Conservation (phyloP, 2,888 invertebrate species). For the Theretra japonica region DNA sequence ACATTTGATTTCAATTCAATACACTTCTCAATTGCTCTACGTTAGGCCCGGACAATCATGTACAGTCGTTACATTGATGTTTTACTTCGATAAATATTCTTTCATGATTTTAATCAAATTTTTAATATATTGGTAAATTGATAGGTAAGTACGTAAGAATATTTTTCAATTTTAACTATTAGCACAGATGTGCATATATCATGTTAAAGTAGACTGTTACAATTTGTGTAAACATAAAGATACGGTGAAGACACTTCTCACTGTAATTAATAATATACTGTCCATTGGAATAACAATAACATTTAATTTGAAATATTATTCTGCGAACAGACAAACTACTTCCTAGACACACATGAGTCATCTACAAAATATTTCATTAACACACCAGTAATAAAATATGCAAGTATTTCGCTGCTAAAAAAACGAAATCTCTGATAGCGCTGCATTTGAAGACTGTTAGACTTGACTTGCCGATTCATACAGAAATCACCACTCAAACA, state of each 20-base stretch:
- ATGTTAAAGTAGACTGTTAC: too few species aligned
- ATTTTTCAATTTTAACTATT: not conserved
- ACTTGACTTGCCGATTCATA: not conserved
- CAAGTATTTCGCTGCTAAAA: not conserved
- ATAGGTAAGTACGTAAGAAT: not conserved
- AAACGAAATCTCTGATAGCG: not conserved
- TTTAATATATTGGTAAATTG: not conserved
- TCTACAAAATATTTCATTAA: slow-evolving; percentile 1
- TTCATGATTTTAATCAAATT: not conserved
- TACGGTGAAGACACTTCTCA: too few species aligned
- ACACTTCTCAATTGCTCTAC: not conserved
- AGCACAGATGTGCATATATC: too few species aligned
- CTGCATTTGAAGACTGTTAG: slow-evolving; percentile 1
- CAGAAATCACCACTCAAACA: slow-evolving; percentile 2
- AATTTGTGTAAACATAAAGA: too few species aligned
- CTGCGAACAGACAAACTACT: not conserved
- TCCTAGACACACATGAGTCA: not conserved
- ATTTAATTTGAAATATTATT: not conserved
- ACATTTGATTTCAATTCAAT: not conserved
- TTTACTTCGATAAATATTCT: too few species aligned
- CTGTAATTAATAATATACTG: not conserved
- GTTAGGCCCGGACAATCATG: not conserved
- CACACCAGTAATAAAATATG: not conserved
- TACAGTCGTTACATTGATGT: too few species aligned
- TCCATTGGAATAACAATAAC: not conserved